Base-by-base conservation (phyloP, 92 coral and sea anemone genomes). In the Epizoanthus scotinus region DNA sequence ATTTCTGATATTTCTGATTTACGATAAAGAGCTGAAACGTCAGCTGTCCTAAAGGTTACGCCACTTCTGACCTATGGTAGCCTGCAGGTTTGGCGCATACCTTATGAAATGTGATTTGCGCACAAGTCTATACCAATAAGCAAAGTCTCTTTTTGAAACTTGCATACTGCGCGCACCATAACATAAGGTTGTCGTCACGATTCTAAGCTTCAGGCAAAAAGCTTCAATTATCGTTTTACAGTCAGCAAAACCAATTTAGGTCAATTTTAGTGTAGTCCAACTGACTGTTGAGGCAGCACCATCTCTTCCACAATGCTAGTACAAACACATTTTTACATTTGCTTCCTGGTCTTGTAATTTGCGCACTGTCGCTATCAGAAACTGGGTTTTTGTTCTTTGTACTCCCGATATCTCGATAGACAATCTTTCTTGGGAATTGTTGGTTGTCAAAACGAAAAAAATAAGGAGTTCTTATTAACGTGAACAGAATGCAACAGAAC, bases 141-240 rank as follows among this genome's bases (percentile, higher is more conserved):
- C 81, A 31, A 75, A 47, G 2, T 75, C 10, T 60, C n/a, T 29
- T 31, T 60, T 58, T 21, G 38, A 75, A 52, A 22, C 42, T 36
- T 75, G 67, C 34, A 47, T 47, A 8, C 52, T 15, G 52, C 17
- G 52, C 53, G 56, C 42, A 18, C 17, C 26, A 58, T 75, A 68
- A 58, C 81, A 75, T 55, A 66, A 75, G 56, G 81, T 75, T 75
- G 60, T 75, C 67, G 67, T 75, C 68, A 75, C 81, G 40, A 58
- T 58, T 38, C 24, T 17, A 58, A 59, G 50, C 57, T 38, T 59
- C 12, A 60, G 36, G 42, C 36, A 22, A 38, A 73, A 75, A 2
- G 54, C 70, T 29, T 20, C 22, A 75, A 42, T 75, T 36, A 75
- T 59, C 61, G 59, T 75, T 66, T 59, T 42, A 59, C 61, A 52